A percentile compares a stretch with the other conserved stretches of the same genome.
phyloP scores from a whole-genome alignment of 2,797 vertebrate genomes.

The Myripristis jacobus region DNA sequence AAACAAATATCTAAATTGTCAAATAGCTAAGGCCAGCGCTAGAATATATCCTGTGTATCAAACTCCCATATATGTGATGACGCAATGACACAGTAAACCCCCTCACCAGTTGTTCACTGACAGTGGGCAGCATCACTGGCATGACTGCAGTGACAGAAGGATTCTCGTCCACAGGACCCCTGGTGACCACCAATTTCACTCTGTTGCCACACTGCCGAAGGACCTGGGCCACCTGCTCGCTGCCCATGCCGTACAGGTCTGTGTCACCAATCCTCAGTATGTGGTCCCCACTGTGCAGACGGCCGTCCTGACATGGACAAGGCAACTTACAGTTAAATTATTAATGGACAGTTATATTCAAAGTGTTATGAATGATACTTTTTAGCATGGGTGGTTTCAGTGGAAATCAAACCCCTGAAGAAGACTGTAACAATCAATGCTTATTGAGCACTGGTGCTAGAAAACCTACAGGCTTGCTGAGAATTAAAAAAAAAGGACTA shows the following conservation, averaged over 20 bases:
- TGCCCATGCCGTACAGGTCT: conserved; percentile 93
- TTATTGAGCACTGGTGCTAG: background rate
- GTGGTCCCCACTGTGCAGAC: conserved; percentile 94
- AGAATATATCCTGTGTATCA: background rate
- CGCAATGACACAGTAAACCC: background rate
- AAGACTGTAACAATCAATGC: conserved; percentile 7
- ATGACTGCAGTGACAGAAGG: conserved; percentile 66
- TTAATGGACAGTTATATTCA: background rate
- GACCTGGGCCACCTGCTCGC: conserved; percentile 97
- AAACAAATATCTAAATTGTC: no score
- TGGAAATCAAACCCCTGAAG: conserved; percentile 14
- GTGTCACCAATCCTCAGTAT: conserved; percentile 97
- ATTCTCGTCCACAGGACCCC: conserved; percentile 87
- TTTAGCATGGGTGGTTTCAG: background rate
- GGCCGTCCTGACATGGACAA: conserved; percentile 86
- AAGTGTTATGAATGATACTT: no score
- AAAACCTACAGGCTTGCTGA: no score
- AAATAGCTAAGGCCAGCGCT: no score
- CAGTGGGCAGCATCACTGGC: conserved; percentile 76
- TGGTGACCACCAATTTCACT: conserved; percentile 92
- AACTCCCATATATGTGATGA: background rate
- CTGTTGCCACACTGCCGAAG: conserved; percentile 94
- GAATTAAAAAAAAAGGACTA: background rate
- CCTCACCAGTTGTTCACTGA: conserved; percentile 87
- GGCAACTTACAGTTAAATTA: conserved; percentile 9